phyloP scores from a whole-genome alignment of 2,888 invertebrate genomes.

The Beris morrisii region DNA sequence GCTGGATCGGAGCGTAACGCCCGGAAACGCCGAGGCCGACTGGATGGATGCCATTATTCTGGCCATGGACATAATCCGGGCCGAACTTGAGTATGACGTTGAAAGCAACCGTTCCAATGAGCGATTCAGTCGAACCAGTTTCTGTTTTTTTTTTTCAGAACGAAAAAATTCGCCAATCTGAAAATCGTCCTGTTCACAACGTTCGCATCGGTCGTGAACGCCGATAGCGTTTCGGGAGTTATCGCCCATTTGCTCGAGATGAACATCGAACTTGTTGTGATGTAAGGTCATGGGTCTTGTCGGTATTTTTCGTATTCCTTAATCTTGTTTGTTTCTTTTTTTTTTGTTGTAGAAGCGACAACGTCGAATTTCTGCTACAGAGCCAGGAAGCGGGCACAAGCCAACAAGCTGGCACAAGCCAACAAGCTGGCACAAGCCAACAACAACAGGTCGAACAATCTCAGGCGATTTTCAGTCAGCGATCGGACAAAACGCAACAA shows the following conservation, averaged over 20 bases:
- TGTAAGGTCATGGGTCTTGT: constrained; percentile 57
- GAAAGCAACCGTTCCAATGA: not conserved
- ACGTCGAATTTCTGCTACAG: constrained; percentile 45
- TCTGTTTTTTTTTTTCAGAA: constrained; percentile 42
- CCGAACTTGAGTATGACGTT: constrained; percentile 47
- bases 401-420: too few species aligned
- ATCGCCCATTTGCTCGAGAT: constrained; percentile 61
- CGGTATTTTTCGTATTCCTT: constrained; percentile 8
- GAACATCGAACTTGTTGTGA: constrained; percentile 64
- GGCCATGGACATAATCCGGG: constrained; percentile 60
- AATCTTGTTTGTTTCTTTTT: not conserved
- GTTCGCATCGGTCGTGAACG: constrained; percentile 57
- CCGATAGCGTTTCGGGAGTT: constrained; percentile 59
- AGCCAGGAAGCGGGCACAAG: not conserved
- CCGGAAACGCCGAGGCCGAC: constrained; percentile 60
- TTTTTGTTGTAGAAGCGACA: constrained; percentile 46
- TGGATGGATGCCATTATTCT: constrained; percentile 68
- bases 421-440: too few species aligned
- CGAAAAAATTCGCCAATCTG: constrained; percentile 53
- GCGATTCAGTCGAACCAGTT: constrained; percentile 1
- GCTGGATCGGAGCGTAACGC: constrained; percentile 49
- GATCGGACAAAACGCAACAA: constrained; percentile 35
- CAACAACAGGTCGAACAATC: not conserved
- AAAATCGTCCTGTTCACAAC: constrained; percentile 70
- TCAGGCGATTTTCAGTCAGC: constrained; percentile 34